These are phyloP conservation scores for Geophilus truncorum DNA, from an alignment of 2,888 invertebrate genomes.

Conservation along the genomic window DNA sequence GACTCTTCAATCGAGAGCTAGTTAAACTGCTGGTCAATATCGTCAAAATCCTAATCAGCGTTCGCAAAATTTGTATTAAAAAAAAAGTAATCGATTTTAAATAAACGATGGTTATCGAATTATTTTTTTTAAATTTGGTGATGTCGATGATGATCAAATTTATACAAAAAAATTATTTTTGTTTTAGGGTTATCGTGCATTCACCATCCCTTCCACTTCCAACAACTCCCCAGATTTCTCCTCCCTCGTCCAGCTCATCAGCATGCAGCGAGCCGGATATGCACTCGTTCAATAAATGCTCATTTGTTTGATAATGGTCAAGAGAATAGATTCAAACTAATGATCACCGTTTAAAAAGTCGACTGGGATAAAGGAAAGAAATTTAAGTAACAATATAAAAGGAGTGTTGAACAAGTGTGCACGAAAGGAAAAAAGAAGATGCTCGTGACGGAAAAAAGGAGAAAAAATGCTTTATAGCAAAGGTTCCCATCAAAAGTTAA, in stretches of 20 bases:
- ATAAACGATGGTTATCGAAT: neutral
- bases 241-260: slow-evolving; percentile 11
- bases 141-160: too few species aligned
- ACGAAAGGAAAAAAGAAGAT: neutral
- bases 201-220: too few species aligned
- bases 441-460: neutral
- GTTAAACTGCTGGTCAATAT: neutral
- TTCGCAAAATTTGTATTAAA: neutral
- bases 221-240: neutral
- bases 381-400: neutral
- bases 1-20: neutral
- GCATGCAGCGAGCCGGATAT: slow-evolving; percentile 11
- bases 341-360: slow-evolving; percentile 4
- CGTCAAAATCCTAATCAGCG: neutral
- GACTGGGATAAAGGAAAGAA: slow-evolving; percentile 3
- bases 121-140: too few species aligned
- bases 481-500: neutral
- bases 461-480: neutral
- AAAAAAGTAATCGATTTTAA: neutral
- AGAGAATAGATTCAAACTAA: slow-evolving; percentile 16
- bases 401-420: neutral
- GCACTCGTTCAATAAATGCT: slow-evolving; percentile 20
- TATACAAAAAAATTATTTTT: too few species aligned
- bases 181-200: too few species aligned
- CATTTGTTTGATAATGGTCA: slow-evolving; percentile 20